Percentiles rank a stretch among this genome's conserved stretches.
phyloP scores from a whole-genome alignment of 2,888 invertebrate genomes.

The Melanotus villosus region DNA sequence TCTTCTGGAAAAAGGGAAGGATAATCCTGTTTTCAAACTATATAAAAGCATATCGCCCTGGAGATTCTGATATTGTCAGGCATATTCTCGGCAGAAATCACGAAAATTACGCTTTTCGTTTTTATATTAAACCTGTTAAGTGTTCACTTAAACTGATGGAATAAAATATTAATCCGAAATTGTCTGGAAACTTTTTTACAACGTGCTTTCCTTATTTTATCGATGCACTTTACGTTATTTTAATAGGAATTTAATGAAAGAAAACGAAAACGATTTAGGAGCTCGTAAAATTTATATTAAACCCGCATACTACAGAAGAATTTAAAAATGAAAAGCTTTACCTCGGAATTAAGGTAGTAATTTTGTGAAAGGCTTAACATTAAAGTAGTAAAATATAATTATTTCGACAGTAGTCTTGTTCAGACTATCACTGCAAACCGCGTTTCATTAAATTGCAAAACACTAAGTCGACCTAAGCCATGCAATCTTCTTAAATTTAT shows the following conservation, averaged over 20 bases:
- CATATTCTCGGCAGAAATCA: background rate
- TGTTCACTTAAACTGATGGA: too few species aligned
- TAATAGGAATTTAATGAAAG: background rate
- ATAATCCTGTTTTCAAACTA: conserved; percentile 22
- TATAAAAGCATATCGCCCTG: background rate
- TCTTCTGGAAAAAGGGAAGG: conserved; percentile 12
- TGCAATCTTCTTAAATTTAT: conserved; percentile 43
- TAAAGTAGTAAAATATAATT: conserved; percentile 31
- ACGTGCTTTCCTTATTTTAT: background rate
- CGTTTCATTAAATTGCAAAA: conserved; percentile 42
- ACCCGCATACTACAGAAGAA: background rate
- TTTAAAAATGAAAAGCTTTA: background rate
- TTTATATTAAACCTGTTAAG: background rate
- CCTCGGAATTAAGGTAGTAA: background rate
- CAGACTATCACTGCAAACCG: conserved; percentile 27
- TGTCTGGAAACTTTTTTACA: background rate
- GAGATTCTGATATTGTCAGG: background rate
- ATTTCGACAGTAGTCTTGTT: conserved; percentile 20
- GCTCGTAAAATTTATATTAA: background rate
- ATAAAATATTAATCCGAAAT: too few species aligned
- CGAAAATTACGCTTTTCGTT: background rate
- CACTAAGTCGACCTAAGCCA: conserved; percentile 37
- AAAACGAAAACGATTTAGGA: background rate
- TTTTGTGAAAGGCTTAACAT: background rate
- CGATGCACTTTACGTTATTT: background rate